Evolutionary conservation across 2,113 vertebrate genomes (phyloP), one percentile per base, ranked within the genome.

Genomic region (Thymallus thymallus): DNA sequence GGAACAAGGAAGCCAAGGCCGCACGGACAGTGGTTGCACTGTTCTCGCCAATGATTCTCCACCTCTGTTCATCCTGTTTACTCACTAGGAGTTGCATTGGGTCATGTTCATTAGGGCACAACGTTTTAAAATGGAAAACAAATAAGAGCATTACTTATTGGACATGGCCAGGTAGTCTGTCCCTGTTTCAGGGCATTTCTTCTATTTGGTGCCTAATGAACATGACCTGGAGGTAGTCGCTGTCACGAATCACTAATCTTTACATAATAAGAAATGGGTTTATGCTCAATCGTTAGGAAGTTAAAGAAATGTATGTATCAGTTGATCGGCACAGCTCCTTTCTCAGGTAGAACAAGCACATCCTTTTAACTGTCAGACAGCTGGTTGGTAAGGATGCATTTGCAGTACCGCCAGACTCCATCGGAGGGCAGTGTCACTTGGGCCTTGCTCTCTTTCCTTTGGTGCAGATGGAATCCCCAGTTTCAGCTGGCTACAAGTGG

Each of bases 11-110:
- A 41, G 35, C 35, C 35, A 12, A 23, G 26, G 58, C 69, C 67
- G 74, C 69, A 14, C 68, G 26, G 35, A 85, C 87, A 85, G 55
- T 68, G 83, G 80, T 73, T 64, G 58, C 89, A 86, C 86, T 89
- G 90, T 81, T 83, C 80, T 75, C 89, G 86, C 89, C 89, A 89
- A 91, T 77, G 55, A 76, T 3, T 55, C 74, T 63, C n/a, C 24
- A 74, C 80, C 77, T 84, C 78, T 45, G 70, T 69, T 72, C 70
- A 64, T 75, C 71, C 74, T 73, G 18, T 23, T 71, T 72, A 61
- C 63, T 41, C 35, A 9, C 35, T 41, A 12, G 35, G 35, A 41
- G 9, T 41, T 41, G 58, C 1, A 3, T 16, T 18, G 48, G 46
- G 16, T 51, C 48, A 18, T 18, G 48, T 51, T 51, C 48, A 51